These are phyloP conservation scores for Alitta virens DNA, from an alignment of 2,888 invertebrate genomes.

Conservation along the genomic window DNA sequence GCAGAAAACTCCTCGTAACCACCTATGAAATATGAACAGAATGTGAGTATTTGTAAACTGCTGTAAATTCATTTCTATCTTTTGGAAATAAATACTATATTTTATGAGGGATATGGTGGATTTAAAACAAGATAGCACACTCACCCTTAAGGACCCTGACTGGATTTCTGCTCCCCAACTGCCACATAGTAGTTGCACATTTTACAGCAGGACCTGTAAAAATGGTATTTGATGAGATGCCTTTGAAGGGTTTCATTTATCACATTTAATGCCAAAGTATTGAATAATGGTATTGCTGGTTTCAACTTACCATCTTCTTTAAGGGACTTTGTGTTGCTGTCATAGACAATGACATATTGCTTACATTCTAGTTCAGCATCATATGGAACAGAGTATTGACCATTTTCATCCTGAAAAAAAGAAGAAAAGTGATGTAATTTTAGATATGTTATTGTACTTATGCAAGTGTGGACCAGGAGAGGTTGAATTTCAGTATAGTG, in stretches of 20 bases:
- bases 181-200: conserved; percentile 49
- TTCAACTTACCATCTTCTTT: conserved; percentile 37
- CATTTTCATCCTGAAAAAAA: conserved; percentile 40
- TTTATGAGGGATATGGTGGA: no score
- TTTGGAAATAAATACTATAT: not conserved
- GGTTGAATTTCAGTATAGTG: no score
- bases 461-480: no score
- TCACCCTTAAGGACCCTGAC: conserved; percentile 52
- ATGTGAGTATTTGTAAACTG: not conserved
- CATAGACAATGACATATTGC: conserved; percentile 54
- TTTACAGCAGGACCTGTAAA: conserved; percentile 41
- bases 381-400: conserved; percentile 47
- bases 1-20: conserved; percentile 56
- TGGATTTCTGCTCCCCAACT: conserved; percentile 48
- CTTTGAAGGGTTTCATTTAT: no score
- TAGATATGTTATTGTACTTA: no score
- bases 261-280: no score
- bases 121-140: no score
- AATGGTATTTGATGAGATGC: no score
- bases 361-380: conserved; percentile 56
- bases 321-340: conserved; percentile 38
- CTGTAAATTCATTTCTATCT: not conserved
- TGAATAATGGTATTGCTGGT: no score
- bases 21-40: conserved; percentile 31
- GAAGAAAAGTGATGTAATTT: no score